Evolutionary conservation across 2,888 invertebrate genomes (phyloP).

Genomic region (Leucoptera coffeella): DNA sequence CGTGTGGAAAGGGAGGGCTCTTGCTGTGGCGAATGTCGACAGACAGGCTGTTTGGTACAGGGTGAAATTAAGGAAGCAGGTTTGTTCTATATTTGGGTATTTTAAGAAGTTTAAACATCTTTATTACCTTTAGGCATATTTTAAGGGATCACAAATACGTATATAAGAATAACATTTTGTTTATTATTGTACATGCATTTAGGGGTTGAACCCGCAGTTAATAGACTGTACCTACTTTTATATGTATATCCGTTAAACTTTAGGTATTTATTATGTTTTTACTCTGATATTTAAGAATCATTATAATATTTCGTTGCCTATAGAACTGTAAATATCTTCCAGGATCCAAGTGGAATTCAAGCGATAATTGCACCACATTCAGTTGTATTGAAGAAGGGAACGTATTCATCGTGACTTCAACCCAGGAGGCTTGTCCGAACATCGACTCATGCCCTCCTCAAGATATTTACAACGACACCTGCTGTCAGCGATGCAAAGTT

Average conservation of each 20-base stretch:
- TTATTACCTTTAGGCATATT: not conserved
- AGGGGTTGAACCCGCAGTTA: not conserved
- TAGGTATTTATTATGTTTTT: too few relatives aligned
- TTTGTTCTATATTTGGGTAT: constrained; percentile 8
- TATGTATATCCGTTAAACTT: too few relatives aligned
- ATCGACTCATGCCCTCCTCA: constrained; percentile 53
- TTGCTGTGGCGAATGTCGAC: constrained; percentile 63
- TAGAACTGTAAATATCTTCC: constrained; percentile 1
- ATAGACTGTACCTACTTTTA: too few relatives aligned
- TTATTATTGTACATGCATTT: not conserved
- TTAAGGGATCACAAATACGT: not conserved
- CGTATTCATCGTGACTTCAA: constrained; percentile 47
- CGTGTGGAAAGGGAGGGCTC: constrained; percentile 16
- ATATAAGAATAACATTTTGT: too few relatives aligned
- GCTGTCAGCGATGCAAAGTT: constrained; percentile 61
- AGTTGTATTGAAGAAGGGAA: constrained; percentile 37
- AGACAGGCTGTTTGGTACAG: constrained; percentile 49
- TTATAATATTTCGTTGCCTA: not conserved
- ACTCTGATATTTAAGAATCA: not conserved
- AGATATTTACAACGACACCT: constrained; percentile 54
- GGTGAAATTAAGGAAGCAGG: constrained; percentile 40
- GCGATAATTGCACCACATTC: constrained; percentile 61
- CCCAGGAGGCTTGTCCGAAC: constrained; percentile 56
- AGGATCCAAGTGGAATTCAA: constrained; percentile 54
- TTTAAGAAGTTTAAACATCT: not conserved